phyloP scores from a whole-genome alignment of 2,113 vertebrate genomes.

The Ginglymostoma cirratum region DNA sequence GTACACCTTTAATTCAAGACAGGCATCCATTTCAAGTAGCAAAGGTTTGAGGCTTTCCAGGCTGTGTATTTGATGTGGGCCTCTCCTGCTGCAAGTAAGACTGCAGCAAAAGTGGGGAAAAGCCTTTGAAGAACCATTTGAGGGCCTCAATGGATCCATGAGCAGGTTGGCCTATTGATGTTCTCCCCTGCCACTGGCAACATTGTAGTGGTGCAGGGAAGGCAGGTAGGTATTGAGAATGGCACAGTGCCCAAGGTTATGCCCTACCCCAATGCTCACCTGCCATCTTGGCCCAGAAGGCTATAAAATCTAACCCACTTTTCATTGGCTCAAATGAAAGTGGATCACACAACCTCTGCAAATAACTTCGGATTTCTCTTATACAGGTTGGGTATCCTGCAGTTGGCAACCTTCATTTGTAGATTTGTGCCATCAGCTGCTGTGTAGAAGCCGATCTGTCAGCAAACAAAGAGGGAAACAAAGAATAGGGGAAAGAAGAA shows the following conservation, averaged over 20 bases:
- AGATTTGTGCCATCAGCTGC: not conserved
- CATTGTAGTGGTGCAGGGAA: too few species aligned
- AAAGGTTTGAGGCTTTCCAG: too few species aligned
- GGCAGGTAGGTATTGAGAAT: not conserved
- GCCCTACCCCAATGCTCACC: too few species aligned
- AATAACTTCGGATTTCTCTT: not conserved
- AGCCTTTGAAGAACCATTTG: too few species aligned
- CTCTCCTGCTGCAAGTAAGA: too few species aligned
- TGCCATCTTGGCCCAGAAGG: not conserved
- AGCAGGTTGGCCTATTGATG: too few species aligned
- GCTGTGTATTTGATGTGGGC: too few species aligned
- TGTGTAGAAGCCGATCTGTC: not conserved
- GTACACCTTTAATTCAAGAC: too few species aligned
- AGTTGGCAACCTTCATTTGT: not conserved
- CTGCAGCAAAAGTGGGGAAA: too few species aligned
- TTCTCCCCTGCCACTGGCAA: too few species aligned
- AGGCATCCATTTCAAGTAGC: too few species aligned
- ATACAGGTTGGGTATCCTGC: not conserved
- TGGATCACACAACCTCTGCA: not conserved
- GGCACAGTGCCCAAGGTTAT: not conserved
- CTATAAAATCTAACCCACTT: not conserved
- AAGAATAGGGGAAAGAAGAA: not conserved
- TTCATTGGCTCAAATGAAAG: not conserved
- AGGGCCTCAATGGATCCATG: too few species aligned
- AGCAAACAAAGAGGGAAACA: not conserved